Evolutionary conservation across 2,888 invertebrate genomes (phyloP).

Genomic region (Enchytraeus crypticus): DNA sequence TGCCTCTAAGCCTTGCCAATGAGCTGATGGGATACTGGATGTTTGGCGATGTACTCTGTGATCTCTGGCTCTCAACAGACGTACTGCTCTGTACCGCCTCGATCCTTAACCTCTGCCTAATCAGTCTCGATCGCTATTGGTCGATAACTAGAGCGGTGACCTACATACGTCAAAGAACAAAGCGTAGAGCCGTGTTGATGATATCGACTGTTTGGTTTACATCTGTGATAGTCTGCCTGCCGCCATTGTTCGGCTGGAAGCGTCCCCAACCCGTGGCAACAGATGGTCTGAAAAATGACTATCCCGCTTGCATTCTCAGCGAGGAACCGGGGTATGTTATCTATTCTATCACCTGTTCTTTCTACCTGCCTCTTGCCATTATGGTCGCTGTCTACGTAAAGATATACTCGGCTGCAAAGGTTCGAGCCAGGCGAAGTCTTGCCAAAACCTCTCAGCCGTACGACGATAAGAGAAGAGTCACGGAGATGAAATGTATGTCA

Average conservation of each 20-base stretch:
- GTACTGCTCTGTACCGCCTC: constrained; percentile 49
- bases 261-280: constrained; percentile 52
- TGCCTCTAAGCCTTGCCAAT: constrained; percentile 93
- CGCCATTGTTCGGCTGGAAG: constrained; percentile 88
- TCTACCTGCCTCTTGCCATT: constrained; percentile 97
- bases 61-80: constrained; percentile 51
- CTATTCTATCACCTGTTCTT: constrained; percentile 94
- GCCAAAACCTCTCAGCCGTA: no score
- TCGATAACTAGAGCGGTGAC: constrained; percentile 88
- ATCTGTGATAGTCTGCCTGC: constrained; percentile 87
- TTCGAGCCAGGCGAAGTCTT: constrained; percentile 64
- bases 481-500: no score
- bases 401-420: constrained; percentile 93
- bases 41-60: constrained; percentile 46
- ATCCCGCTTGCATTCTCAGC: constrained; percentile 53
- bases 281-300: constrained; percentile 50
- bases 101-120: constrained; percentile 48
- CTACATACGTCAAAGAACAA: constrained; percentile 84
- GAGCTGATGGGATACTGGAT: constrained; percentile 83
- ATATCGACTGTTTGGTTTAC: constrained; percentile 88
- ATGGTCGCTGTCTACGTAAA: constrained; percentile 99
- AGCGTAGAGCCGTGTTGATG: constrained; percentile 81
- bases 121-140: constrained; percentile 58
- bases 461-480: no score
- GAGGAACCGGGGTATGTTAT: constrained; percentile 94